Base-by-base conservation (phyloP, 2,888 invertebrate species). In the Drosophila cracens region DNA sequence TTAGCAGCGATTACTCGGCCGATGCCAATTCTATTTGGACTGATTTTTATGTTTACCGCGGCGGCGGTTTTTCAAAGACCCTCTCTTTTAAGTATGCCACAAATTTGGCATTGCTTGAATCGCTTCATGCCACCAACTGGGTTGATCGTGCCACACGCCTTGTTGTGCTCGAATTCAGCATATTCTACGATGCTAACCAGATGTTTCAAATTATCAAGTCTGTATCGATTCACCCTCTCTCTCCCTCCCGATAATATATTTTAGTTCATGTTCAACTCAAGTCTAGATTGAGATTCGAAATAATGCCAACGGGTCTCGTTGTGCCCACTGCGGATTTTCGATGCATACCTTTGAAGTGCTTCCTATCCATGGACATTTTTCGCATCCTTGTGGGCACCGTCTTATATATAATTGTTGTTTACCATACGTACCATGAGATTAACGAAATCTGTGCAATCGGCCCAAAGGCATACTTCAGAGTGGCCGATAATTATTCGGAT, bases 291-390 rank as follows among this genome's bases (percentile, higher is more conserved):
- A 5, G 29, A 0, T 78, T 78, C 29, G 51, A 78, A 54, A n/a
- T 78, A 21, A 38, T 63, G 11, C 74, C 79, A 18, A 73, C 68
- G 57, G 76, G 73, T 2, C 1, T 73, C 0, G 46, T 76, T 18
- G 4, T n/a, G 6, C 58, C 78, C 7, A 6, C 38, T 0, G 10
- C 11, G 2, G 18, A 11, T 0, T 31, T 54, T 5, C 5, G 21
- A 3, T n/a, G 16, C 1, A 56, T 75, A 21, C 51, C 51, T 0
- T 0, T 66, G 7, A 7, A 48, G 4, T 29, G 46, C 6, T 62
- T 75, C 11, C 33, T 66, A 1, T 13, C 10, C 40, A 6, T 11
- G 4, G 25, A n/a, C 0, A 0, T 0, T 13, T 10, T n/a, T 2
- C 29, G 0, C 6, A 16, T 56, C 4, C 0, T 38, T 4, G 43